A percentile compares a stretch with the other conserved stretches of the same genome.
These are phyloP conservation scores for Diplodus puntazzo DNA, from an alignment of 2,797 vertebrate species.

Conservation along the genomic window DNA sequence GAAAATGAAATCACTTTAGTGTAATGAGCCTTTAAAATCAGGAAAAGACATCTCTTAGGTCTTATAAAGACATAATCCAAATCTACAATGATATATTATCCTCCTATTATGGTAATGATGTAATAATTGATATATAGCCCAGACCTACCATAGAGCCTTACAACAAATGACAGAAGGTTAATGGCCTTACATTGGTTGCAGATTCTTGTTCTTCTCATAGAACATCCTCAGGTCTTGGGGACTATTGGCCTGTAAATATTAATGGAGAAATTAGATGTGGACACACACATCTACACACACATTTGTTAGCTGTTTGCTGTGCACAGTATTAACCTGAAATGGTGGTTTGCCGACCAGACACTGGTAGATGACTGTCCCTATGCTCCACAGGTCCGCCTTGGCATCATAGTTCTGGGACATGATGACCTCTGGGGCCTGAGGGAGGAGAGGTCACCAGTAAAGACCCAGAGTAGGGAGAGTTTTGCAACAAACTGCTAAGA, in stretches of 20 bases:
- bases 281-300: background rate
- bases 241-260: slow-evolving; percentile 90
- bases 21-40: no score
- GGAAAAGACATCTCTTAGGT: no score
- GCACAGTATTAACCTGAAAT: slow-evolving; percentile 90
- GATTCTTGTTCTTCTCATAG: slow-evolving; percentile 97
- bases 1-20: no score
- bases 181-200: slow-evolving; percentile 91
- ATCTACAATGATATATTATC: no score
- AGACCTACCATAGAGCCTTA: background rate
- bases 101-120: no score
- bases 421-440: slow-evolving; percentile 96
- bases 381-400: slow-evolving; percentile 98
- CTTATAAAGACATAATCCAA: no score
- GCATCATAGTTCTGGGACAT: slow-evolving; percentile 99
- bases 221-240: slow-evolving; percentile 98
- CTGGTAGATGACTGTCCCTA: slow-evolving; percentile 97
- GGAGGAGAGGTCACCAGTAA: slow-evolving; percentile 10
- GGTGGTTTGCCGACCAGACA: slow-evolving; percentile 98
- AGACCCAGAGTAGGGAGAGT: background rate
- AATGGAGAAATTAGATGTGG: background rate
- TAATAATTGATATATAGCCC: background rate
- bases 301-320: background rate
- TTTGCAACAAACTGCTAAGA: slow-evolving; percentile 8
- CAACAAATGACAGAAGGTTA: background rate